Conservation (phyloP, 2,888 invertebrate genomes). For the Embidobia sp. region DNA sequence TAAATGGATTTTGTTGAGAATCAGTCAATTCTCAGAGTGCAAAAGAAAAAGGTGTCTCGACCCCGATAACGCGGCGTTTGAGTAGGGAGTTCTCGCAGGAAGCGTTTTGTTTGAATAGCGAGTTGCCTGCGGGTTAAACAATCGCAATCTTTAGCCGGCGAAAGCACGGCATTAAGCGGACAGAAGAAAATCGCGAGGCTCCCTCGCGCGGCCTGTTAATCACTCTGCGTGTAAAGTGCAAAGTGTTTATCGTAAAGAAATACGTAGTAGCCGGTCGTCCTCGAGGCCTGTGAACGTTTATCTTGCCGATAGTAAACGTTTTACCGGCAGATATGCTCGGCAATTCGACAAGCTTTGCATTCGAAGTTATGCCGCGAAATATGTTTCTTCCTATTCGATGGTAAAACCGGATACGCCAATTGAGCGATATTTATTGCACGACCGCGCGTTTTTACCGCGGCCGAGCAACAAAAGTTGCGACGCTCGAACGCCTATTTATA, state of each 20-base stretch:
- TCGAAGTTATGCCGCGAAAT: conserved; percentile 45
- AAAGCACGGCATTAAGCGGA: conserved; percentile 17
- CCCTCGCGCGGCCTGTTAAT: conserved; percentile 67
- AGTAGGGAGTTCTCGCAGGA: neutral
- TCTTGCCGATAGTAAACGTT: conserved; percentile 55
- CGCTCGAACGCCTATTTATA: conserved; percentile 27
- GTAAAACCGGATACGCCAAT: conserved; percentile 40
- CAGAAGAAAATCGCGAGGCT: conserved; percentile 29
- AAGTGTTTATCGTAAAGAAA: conserved; percentile 71
- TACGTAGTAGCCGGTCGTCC: conserved; percentile 62
- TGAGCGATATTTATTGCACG: conserved; percentile 46
- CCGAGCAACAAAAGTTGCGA: conserved; percentile 20
- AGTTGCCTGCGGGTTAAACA: conserved; percentile 9
- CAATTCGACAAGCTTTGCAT: conserved; percentile 51
- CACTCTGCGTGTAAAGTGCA: conserved; percentile 67
- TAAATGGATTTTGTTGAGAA: too few species aligned
- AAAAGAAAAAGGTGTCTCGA: neutral
- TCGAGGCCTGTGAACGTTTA: conserved; percentile 48
- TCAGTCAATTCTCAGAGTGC: too few species aligned
- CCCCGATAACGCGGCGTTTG: conserved; percentile 1
- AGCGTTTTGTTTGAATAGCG: conserved; percentile 17
- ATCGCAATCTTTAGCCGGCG: conserved; percentile 15
- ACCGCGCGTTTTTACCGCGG: conserved; percentile 10
- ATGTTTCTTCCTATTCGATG: conserved; percentile 39
- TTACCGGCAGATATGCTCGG: conserved; percentile 40